Evolutionary conservation across 2,888 invertebrate genomes (phyloP), one percentile per base, ranked within the genome.

Genomic region (Rotaria sp.): DNA sequence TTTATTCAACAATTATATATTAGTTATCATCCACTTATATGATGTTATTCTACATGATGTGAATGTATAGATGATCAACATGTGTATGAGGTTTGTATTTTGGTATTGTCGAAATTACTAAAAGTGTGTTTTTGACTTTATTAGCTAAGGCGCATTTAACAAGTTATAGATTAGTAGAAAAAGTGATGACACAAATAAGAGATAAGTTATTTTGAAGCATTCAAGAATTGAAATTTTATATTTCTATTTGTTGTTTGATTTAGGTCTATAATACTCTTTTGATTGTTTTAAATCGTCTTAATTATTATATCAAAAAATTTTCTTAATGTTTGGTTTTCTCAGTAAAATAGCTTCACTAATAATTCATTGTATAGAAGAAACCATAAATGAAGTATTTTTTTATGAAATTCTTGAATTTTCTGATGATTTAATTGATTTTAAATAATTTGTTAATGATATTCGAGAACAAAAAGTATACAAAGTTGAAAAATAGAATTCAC

Each of bases 151-250:
- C 75, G 13, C 75, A 75, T 41, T 15, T 41, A n/a, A 21, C 75
- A 41, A 75, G 41, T 41, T 75, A 75, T 75, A 41, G 41, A 75
- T 41, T 75, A 11, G 41, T 75, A 1, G 41, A 75, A 24, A 75
- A 75, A 41, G 41, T 41, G 11, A 75, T 75, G 75, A 75, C 41
- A 75, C 75, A 75, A 75, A 41, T 75, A 75, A 75, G 75, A 75
- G 7, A 18, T n/a, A n/a, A n/a, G n/a, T n/a, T n/a, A n/a, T n/a
- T n/a, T n/a, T n/a, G n/a, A n/a, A n/a, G n/a, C n/a, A n/a, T n/a
- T n/a, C n/a, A n/a, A n/a, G n/a, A n/a, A n/a, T n/a, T n/a, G n/a
- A n/a, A n/a, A n/a, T n/a, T n/a, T n/a, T n/a, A n/a, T n/a, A n/a
- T n/a, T n/a, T n/a, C n/a, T n/a, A n/a, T 50, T 50, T 5, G 11